Base-by-base conservation (phyloP, 1,140 invertebrate species). In the Leptinotarsa lineolata region DNA sequence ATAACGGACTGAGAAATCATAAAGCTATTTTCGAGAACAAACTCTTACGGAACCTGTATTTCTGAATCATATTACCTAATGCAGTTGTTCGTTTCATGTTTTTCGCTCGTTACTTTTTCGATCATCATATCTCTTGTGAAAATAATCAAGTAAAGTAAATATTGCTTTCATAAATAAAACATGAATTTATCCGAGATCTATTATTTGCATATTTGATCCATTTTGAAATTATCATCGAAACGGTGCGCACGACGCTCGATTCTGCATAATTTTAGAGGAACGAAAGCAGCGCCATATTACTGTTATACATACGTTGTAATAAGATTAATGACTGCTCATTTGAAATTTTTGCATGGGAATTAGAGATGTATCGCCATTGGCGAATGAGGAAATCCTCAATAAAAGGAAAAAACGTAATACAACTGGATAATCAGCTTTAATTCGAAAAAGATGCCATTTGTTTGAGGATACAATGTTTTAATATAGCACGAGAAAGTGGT, bases 181-280 rank as follows among this genome's bases (percentile, higher is more conserved):
- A 77, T 79, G 78, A 77, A 80, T 80, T 76, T 79, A 81, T 77
- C 79, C 78, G 77, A 80, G 80, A 81, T 81, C 78, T 81, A 78
- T 80, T 80, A 81, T 81, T 81, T 81, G 79, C 80, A 81, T 81
- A 81, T 81, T 80, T 81, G 80, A 80, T 80, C 78, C 80, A 77
- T 80, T 81, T 77, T 73, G 61, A 78, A 81, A 81, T 81, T 76
- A 76, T 75, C 68, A 73, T 74, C 60, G 70, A 74, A 77, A 78
- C 68, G 30, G 11, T 39, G 75, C 66, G 76, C 76, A 72, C 70
- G 65, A 72, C 65, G 72, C 73, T 74, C 70, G 70, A 76, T 73
- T 73, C 76, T 75, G 74, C 76, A 79, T 77, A 76, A 74, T 76
- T 75, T 77, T 74, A 76, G 66, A 71, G 73, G 68, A 77, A 75